A percentile compares a stretch with the other conserved stretches of the same genome.
phyloP scores from a whole-genome alignment of 2,797 vertebrate species.

The Molothrus ater region DNA sequence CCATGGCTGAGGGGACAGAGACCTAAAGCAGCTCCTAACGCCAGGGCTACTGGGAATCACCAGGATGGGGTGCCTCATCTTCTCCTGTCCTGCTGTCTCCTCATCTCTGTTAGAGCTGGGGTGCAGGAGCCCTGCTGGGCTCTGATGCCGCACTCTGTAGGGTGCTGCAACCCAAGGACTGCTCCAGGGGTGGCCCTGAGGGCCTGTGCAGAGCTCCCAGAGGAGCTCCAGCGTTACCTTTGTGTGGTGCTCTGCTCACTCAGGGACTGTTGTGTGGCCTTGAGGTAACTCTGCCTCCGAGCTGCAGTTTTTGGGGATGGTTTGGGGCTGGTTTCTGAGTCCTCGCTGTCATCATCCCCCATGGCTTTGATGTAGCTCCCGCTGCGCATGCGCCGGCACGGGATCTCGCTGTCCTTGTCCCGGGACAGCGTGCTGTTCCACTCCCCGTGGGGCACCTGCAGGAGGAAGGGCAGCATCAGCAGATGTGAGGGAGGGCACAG shows the following conservation, averaged over 20 bases:
- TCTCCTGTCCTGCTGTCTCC: not conserved
- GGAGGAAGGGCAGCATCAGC: not conserved
- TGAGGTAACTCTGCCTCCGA: constrained; percentile 98
- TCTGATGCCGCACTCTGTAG: not conserved
- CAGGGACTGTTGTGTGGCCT: constrained; percentile 97
- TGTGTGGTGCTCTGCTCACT: constrained; percentile 94
- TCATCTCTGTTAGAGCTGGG: not conserved
- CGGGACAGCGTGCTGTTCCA: constrained; percentile 90
- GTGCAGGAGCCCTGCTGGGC: not conserved
- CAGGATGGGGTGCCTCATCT: not conserved
- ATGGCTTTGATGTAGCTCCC: constrained; percentile 99
- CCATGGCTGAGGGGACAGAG: not conserved
- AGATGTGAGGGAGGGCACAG: not conserved
- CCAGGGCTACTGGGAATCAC: not conserved
- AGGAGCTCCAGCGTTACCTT: constrained; percentile 80
- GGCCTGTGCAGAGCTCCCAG: not conserved
- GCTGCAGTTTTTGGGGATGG: constrained; percentile 95
- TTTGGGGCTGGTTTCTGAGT: constrained; percentile 95
- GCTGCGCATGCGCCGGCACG: constrained; percentile 96
- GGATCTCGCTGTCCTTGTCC: constrained; percentile 90
- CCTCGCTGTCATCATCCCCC: constrained; percentile 97
- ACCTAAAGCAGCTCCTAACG: not conserved
- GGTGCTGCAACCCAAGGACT: not conserved
- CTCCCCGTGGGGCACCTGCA: constrained; percentile 93
- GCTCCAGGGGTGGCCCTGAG: not conserved